These are phyloP conservation scores for Boulengeromyrus knoepffleri DNA, from an alignment of 2,113 vertebrate species.

Conservation along the genomic window DNA sequence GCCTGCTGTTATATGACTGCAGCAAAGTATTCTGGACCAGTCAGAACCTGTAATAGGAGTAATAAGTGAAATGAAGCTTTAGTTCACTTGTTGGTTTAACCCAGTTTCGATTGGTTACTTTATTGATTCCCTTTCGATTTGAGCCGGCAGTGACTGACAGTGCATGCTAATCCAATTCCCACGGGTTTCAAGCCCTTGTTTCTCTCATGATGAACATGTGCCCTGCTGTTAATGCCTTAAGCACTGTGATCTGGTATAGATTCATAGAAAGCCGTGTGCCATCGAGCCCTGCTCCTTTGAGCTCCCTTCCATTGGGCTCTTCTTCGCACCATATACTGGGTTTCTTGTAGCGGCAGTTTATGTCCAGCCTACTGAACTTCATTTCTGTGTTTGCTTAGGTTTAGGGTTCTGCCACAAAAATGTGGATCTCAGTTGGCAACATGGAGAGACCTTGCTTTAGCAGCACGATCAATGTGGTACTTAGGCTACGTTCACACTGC, in stretches of 20 bases:
- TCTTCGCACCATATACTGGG: neutral
- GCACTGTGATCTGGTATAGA: neutral
- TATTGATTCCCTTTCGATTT: neutral
- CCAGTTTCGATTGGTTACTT: neutral
- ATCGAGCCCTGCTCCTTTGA: neutral
- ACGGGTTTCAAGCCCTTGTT: neutral
- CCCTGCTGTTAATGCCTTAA: neutral
- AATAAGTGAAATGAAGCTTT: neutral
- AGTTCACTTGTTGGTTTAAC: neutral
- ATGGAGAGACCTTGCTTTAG: neutral
- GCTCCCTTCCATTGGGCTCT: neutral
- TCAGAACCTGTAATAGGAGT: neutral
- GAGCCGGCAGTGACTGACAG: neutral
- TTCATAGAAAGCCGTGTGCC: neutral
- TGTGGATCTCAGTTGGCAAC: neutral
- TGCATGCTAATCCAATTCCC: neutral
- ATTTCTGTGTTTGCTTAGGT: neutral
- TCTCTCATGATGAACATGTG: neutral
- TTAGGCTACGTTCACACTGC: no score
- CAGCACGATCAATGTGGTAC: neutral
- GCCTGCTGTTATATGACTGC: neutral
- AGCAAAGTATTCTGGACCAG: neutral
- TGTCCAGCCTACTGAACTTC: neutral
- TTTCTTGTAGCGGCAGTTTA: neutral
- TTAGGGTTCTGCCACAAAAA: neutral